Evolutionary conservation across 2,888 invertebrate species (phyloP).

Genomic region (Caenorhabditis uteleia): DNA sequence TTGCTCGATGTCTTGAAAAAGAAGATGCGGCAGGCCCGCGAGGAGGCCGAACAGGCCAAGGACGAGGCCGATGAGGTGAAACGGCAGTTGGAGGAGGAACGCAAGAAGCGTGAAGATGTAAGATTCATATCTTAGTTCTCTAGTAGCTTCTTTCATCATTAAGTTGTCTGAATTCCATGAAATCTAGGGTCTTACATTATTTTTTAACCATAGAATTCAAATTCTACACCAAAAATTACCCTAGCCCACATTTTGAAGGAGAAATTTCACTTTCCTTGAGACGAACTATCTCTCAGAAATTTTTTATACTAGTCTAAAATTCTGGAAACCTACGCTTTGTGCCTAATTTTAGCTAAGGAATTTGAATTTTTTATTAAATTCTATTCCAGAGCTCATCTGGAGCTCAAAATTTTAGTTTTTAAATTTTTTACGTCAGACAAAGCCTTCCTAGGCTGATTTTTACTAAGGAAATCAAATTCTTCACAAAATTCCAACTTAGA

Average conservation of each 20-base stretch:
- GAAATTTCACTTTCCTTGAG: neutral
- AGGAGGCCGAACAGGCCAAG: conserved; percentile 97
- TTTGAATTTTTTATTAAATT: too few species aligned
- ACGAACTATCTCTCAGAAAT: neutral
- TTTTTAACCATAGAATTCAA: neutral
- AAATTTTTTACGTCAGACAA: too few species aligned
- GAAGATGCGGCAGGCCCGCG: conserved; percentile 98
- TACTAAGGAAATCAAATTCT: too few species aligned
- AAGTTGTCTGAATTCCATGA: neutral
- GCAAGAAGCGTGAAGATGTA: conserved; percentile 97
- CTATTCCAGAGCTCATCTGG: too few species aligned
- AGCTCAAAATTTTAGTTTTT: too few species aligned
- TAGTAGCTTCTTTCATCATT: neutral
- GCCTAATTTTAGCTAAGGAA: too few species aligned
- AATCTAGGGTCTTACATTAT: neutral
- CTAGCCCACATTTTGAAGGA: too few species aligned
- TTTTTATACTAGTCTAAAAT: too few species aligned
- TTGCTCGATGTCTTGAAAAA: conserved; percentile 96
- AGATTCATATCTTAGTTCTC: conserved; percentile 72
- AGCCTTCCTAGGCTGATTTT: too few species aligned
- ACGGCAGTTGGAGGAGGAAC: conserved; percentile 91
- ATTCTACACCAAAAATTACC: too few species aligned
- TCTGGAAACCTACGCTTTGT: too few species aligned
- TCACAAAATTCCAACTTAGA: too few species aligned
- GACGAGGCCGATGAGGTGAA: conserved; percentile 95